These are phyloP conservation scores for Acipenser ruthenus DNA, from an alignment of 2,797 vertebrate genomes.

Conservation along the genomic window DNA sequence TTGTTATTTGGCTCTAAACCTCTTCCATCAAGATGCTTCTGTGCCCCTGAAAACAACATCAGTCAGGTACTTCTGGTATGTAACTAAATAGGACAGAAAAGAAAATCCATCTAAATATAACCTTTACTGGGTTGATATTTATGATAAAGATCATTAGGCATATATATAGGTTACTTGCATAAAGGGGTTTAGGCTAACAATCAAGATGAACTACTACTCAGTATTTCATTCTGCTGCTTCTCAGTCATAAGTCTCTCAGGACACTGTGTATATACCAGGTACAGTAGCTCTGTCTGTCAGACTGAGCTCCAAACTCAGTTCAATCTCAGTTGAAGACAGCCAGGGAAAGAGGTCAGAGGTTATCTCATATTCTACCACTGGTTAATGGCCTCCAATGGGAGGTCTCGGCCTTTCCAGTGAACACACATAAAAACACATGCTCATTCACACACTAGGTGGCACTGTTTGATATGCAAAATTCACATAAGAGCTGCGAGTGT, in stretches of 20 bases:
- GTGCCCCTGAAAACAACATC: constrained; percentile 41
- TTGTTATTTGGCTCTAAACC: constrained; percentile 51
- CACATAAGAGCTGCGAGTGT: background rate
- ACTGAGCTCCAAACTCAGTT: background rate
- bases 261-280: constrained; percentile 13
- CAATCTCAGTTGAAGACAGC: background rate
- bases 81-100: constrained; percentile 55
- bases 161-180: constrained; percentile 48
- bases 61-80: constrained; percentile 41
- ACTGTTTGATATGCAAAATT: background rate
- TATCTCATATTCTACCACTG: background rate
- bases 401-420: too few species aligned
- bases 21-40: constrained; percentile 50
- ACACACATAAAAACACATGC: too few species aligned
- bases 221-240: constrained; percentile 13
- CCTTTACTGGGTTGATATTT: constrained; percentile 53
- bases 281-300: background rate
- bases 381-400: too few species aligned
- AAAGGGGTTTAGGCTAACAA: constrained; percentile 56
- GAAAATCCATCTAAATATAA: constrained; percentile 61
- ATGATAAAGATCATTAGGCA: constrained; percentile 53
- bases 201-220: constrained; percentile 38
- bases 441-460: background rate
- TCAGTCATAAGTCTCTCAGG: constrained; percentile 4
- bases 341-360: background rate